phyloP scores from a whole-genome alignment of 2,888 invertebrate species.

The Microctonus hyperodae region DNA sequence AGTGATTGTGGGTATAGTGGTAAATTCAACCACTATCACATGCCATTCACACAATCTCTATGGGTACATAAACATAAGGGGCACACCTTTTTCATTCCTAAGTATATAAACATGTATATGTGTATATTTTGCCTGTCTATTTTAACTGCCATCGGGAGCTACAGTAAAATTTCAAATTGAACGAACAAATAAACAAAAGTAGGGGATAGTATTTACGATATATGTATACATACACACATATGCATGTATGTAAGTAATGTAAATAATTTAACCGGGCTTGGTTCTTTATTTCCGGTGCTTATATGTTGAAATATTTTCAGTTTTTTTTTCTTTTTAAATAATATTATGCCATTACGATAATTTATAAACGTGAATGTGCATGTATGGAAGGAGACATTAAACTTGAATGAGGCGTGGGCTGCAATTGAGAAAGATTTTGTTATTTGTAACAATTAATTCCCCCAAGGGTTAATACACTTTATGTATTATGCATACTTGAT shows the following conservation, averaged over 20 bases:
- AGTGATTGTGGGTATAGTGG: neutral
- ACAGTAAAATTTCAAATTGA: neutral
- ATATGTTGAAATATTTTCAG: neutral
- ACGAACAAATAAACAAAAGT: conserved; percentile 1
- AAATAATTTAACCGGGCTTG: neutral
- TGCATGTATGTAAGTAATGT: neutral
- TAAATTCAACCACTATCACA: neutral
- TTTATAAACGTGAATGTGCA: neutral
- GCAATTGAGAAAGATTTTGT: neutral
- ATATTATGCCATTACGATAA: neutral
- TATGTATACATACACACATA: neutral
- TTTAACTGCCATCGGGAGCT: neutral
- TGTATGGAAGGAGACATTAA: neutral
- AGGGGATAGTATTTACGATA: neutral
- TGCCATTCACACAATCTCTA: neutral
- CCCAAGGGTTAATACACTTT: neutral
- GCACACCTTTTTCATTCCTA: conserved; percentile 2
- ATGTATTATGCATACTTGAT: neutral
- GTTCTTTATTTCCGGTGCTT: neutral
- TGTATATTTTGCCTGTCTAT: neutral
- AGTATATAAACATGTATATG: neutral
- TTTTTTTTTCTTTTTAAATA: neutral
- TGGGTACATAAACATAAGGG: neutral
- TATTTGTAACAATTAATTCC: neutral
- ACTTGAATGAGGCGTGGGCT: neutral